Conservation (phyloP, 1,140 invertebrate genomes). For the Periplaneta americana region DNA sequence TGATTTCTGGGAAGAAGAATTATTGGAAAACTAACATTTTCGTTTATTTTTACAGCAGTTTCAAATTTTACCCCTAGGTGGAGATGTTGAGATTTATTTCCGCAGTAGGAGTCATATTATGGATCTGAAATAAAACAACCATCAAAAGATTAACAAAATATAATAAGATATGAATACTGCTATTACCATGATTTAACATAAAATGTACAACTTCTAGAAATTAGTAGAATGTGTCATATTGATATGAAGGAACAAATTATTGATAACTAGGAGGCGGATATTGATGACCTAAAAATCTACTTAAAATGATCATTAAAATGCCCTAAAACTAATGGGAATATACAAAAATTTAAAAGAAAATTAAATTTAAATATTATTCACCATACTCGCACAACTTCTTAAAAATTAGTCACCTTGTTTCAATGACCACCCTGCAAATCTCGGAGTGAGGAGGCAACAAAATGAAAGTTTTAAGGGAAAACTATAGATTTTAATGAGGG, state of each 20-base stretch:
- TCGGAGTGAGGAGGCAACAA: too few species aligned
- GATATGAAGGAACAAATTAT: background rate
- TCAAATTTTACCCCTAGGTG: background rate
- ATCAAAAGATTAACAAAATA: background rate
- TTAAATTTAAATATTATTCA: too few species aligned
- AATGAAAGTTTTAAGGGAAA: too few species aligned
- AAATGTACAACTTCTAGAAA: background rate
- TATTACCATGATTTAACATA: background rate
- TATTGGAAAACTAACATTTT: background rate
- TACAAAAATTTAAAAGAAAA: too few species aligned
- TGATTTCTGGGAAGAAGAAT: background rate
- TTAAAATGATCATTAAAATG: background rate
- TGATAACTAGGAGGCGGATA: background rate
- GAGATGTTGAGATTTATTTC: background rate
- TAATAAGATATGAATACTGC: background rate
- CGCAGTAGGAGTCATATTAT: background rate
- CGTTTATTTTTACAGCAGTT: background rate
- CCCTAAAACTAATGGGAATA: too few species aligned
- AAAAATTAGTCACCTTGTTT: too few species aligned
- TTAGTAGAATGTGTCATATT: background rate
- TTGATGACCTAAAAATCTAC: too few species aligned
- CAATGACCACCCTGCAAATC: too few species aligned
- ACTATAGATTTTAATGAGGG: too few species aligned
- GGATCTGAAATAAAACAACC: background rate
- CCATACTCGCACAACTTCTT: too few species aligned